These are phyloP conservation scores for Argyresthia albistria DNA, from an alignment of 2,888 invertebrate genomes.

Conservation along the genomic window DNA sequence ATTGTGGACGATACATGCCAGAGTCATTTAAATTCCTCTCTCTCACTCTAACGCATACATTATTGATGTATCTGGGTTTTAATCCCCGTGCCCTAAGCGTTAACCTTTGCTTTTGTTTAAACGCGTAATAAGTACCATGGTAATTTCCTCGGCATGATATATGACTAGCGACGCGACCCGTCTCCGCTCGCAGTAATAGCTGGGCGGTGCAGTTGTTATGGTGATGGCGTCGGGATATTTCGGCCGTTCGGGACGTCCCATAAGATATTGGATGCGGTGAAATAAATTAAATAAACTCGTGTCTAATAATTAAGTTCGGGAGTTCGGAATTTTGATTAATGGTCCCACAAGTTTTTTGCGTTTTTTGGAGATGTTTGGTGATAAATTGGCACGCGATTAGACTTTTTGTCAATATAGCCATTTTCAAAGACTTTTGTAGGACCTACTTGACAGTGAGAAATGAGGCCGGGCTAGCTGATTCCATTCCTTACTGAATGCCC, in stretches of 20 bases:
- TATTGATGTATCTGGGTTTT: conserved; percentile 5
- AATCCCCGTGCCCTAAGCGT: conserved; percentile 12
- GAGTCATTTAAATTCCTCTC: conserved; percentile 3
- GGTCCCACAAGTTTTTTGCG: conserved; percentile 16
- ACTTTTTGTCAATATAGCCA: neutral
- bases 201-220: conserved; percentile 22
- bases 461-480: no score
- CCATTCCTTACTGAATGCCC: no score
- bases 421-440: neutral
- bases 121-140: conserved; percentile 32
- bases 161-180: conserved; percentile 21
- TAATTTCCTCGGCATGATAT: conserved; percentile 28
- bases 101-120: conserved; percentile 34
- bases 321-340: conserved; percentile 34
- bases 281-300: conserved; percentile 45
- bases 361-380: neutral
- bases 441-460: no score
- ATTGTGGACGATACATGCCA: conserved; percentile 5
- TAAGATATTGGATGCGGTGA: conserved; percentile 21
- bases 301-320: conserved; percentile 43
- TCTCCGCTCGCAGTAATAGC: conserved; percentile 27
- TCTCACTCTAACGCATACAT: conserved; percentile 3
- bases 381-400: neutral
- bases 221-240: conserved; percentile 25
- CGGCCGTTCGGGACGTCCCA: conserved; percentile 26